Conservation (phyloP, 2,797 vertebrate species). For the Remorina albescens region DNA sequence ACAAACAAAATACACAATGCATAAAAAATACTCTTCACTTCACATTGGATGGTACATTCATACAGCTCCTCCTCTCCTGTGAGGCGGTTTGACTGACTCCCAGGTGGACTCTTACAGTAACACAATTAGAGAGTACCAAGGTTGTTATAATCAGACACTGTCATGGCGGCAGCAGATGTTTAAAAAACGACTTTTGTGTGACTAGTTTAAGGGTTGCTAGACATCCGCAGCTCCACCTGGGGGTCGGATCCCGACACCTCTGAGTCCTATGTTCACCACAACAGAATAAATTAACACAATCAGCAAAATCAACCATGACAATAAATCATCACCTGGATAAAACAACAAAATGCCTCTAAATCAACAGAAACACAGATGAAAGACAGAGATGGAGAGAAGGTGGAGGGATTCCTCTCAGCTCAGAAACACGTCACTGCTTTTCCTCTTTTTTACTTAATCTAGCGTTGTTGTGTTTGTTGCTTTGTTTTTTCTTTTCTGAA, state of each 20-base stretch:
- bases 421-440: not conserved
- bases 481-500: too few species aligned
- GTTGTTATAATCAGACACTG: not conserved
- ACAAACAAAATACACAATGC: conserved; percentile 36
- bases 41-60: conserved; percentile 88
- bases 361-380: conserved; percentile 23
- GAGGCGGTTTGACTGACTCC: conserved; percentile 25
- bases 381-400: conserved; percentile 47
- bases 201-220: not conserved
- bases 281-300: conserved; percentile 77
- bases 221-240: conserved; percentile 38
- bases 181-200: not conserved
- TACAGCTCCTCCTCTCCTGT: conserved; percentile 40
- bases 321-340: conserved; percentile 42
- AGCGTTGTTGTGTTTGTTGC: too few species aligned
- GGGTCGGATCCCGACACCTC: conserved; percentile 17
- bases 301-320: conserved; percentile 53
- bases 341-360: conserved; percentile 32
- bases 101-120: not conserved
- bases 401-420: conserved; percentile 38
- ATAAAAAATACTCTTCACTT: conserved; percentile 74
- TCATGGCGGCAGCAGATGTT: not conserved
- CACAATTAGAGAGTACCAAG: not conserved
- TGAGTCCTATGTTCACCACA: conserved; percentile 27
- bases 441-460: too few species aligned